Base-by-base conservation (phyloP, 1,140 invertebrate genomes). In the Kradibia gibbosae region DNA sequence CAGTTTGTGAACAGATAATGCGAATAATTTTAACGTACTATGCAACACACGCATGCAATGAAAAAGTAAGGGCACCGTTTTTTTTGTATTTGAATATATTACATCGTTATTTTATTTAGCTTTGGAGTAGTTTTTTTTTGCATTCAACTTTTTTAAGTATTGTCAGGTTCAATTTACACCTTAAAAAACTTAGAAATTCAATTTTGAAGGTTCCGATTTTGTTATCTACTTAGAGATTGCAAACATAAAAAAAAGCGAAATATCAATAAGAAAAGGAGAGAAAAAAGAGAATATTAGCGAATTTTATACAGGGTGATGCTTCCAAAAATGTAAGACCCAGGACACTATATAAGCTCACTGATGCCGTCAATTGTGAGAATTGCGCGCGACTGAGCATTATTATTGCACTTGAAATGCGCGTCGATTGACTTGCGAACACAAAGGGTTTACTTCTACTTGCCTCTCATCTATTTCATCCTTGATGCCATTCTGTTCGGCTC, bases 361-460 rank as follows among this genome's bases (percentile, higher is more conserved):
- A 17, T 36, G 20, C 25, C 31, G 25, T 67, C 34, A 8, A 67
- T 67, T 17, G 65, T 42, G 0, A 11, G 36, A 8, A 4, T 8
- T 28, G 17, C 36, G 36, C 22, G n/a, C 57, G 15, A 62, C 65
- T 25, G 55, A 76, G n/a, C 25, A 13, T 76, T 28, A 57, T 65
- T 76, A 76, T 76, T 25, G 39, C 57, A 76, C 57, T 42, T 76
- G 57, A 76, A 34, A n/a, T 36, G n/a, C 22, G 67, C 17, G 34
- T 55, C 22, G 74, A 76, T 76, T 13, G 48, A 45, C 39, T 65
- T 45, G 53, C 39, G 3, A 36, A 3, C 22, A 17, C 67, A 45
- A 42, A 34, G n/a, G 67, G 13, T 42, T 67, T 11, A 0, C 13
- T n/a, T 42, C 34, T 15, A 34, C 34, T 20, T 10, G n/a, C 34